phyloP scores from a whole-genome alignment of 92 coral and sea anemone genomes.

The Zoanthus solanderi region DNA sequence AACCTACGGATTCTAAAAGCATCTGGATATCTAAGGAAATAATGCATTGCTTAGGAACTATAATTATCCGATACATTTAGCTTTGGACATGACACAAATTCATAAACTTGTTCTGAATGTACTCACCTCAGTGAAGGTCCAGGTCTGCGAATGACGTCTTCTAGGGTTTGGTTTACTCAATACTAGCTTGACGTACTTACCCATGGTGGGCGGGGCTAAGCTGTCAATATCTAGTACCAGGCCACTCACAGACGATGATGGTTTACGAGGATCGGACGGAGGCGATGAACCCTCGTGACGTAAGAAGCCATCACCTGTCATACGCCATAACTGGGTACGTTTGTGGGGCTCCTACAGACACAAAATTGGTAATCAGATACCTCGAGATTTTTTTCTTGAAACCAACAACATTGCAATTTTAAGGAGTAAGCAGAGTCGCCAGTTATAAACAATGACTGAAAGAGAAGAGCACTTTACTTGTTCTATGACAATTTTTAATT shows the following conservation, averaged over 20 bases:
- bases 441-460: not conserved
- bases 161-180: slow-evolving; percentile 90
- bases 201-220: slow-evolving; percentile 89
- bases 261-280: slow-evolving; percentile 88
- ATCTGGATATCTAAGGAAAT: too few species aligned
- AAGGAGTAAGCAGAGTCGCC: not conserved
- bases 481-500: too few species aligned
- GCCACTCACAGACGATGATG: slow-evolving; percentile 86
- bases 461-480: not conserved
- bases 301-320: slow-evolving; percentile 88
- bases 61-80: too few species aligned
- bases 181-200: slow-evolving; percentile 87
- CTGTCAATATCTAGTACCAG: slow-evolving; percentile 96
- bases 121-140: slow-evolving; percentile 95
- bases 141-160: slow-evolving; percentile 89
- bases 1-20: too few species aligned
- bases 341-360: slow-evolving; percentile 85
- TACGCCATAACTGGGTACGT: slow-evolving; percentile 98
- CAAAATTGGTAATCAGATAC: not conserved
- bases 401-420: not conserved
- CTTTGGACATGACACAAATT: too few species aligned
- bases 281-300: slow-evolving; percentile 98
- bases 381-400: not conserved
- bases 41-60: too few species aligned
- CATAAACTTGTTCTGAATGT: not conserved